These are phyloP conservation scores for Fistularia tabacaria DNA, from an alignment of 2,797 vertebrate species.

Conservation along the genomic window DNA sequence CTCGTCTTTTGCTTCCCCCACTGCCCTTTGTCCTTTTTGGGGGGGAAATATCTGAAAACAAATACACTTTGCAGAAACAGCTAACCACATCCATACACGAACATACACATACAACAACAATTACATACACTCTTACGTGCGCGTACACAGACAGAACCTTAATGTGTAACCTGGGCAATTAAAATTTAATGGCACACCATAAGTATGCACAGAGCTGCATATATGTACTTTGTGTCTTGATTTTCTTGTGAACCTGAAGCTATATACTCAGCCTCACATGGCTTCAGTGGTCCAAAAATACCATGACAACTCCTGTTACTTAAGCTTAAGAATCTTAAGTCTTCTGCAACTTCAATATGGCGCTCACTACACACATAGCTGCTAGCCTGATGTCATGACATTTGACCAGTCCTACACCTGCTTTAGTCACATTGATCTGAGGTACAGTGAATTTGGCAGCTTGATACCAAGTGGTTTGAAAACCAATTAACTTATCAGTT, in stretches of 20 bases:
- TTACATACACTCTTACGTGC: neutral
- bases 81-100: neutral
- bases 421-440: slow-evolving; percentile 23
- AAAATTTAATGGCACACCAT: slow-evolving; percentile 5
- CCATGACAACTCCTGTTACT: slow-evolving; percentile 43
- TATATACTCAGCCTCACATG: slow-evolving; percentile 13
- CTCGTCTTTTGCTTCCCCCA: slow-evolving; percentile 30
- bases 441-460: neutral
- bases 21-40: slow-evolving; percentile 26
- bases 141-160: slow-evolving; percentile 17
- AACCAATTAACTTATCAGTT: neutral
- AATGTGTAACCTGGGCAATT: neutral
- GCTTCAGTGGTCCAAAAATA: slow-evolving; percentile 29
- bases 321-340: slow-evolving; percentile 54
- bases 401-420: slow-evolving; percentile 17
- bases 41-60: slow-evolving; percentile 31
- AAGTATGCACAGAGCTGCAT: slow-evolving; percentile 7
- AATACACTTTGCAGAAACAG: slow-evolving; percentile 10
- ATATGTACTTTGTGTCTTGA: too few relatives aligned
- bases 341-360: slow-evolving; percentile 30
- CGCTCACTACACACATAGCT: neutral
- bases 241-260: slow-evolving; percentile 26
- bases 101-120: neutral
- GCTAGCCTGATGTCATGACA: neutral
- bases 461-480: neutral